phyloP scores from a whole-genome alignment of 2,888 invertebrate species.

The Thyatira batis region DNA sequence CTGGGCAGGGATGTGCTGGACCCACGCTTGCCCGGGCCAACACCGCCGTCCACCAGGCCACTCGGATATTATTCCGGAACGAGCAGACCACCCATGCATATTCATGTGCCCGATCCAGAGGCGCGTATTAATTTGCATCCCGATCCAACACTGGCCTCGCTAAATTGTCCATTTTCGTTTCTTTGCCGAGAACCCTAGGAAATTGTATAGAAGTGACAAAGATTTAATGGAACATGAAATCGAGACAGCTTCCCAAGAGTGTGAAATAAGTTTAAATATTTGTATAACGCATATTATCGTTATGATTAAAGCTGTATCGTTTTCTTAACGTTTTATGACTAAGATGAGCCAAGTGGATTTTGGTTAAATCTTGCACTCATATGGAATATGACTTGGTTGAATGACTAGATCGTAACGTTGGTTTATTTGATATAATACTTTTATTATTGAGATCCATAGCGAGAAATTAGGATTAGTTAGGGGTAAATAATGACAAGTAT shows the following conservation, averaged over 20 bases:
- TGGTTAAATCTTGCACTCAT: too few species aligned
- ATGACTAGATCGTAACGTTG: too few species aligned
- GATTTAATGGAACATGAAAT: conserved; percentile 57
- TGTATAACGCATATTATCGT: too few species aligned
- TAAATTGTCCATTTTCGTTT: conserved; percentile 70
- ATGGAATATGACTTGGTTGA: too few species aligned
- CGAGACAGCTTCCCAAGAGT: conserved; percentile 27
- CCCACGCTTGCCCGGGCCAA: conserved; percentile 24
- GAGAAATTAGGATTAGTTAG: too few species aligned
- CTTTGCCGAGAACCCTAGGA: conserved; percentile 54
- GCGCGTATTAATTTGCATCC: conserved; percentile 80
- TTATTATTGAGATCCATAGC: too few species aligned
- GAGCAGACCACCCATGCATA: conserved; percentile 69
- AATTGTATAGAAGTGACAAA: conserved; percentile 37
- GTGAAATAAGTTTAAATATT: too few species aligned
- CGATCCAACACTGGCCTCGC: conserved; percentile 61
- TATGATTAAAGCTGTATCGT: too few species aligned
- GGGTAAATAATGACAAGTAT: too few species aligned
- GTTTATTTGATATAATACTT: too few species aligned
- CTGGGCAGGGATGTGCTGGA: conserved; percentile 9
- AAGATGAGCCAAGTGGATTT: too few species aligned
- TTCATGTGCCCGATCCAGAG: conserved; percentile 73
- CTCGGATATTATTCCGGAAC: conserved; percentile 72
- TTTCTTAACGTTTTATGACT: too few species aligned
- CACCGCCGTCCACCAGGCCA: conserved; percentile 37